Evolutionary conservation across 1,140 invertebrate species (phyloP), one percentile per base, ranked within the genome.

Genomic region (Saccostrea cuccullata): DNA sequence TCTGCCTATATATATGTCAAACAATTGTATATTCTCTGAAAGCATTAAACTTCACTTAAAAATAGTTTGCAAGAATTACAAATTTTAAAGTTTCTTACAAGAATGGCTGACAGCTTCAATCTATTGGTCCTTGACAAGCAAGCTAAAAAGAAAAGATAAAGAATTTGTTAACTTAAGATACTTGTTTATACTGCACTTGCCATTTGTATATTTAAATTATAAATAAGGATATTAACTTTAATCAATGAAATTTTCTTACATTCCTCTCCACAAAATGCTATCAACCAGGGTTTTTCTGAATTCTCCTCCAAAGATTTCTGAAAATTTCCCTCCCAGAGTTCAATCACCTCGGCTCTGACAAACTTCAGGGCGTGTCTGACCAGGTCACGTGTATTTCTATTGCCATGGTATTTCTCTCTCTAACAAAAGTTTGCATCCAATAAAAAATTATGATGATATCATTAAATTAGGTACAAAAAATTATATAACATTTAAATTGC

Each of bases 41-140:
- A 6, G 15, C 58, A 60, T 20, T 64, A n/a, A 20, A 20, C 11
- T 15, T 30, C 13, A 30, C 2, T 64, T 77, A 17, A 1, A 6
- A 2, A 20, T 64, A 64, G 5, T 20, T 64, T 64, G 58, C 58
- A 64, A 64, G 17, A 64, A 5, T 20, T 64, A 20, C 0, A 36
- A 47, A 64, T 64, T 5, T 64, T 6, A 20, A 64, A 64, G 6
- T 20, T 6, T 30, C 95, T 95, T 95, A 97, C 97, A 95, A 97
- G 95, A 91, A 96, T 96, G 5, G 96, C 96, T 85, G 96, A 96
- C 58, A 97, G 92, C 95, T 96, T 97, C 17, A 95, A 93, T 88
- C 94, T 94, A n/a, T 96, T 96, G 85, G 96, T 94, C 15, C 92
- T 90, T 77, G 95, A 95, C 55, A 96, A 95, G 93, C 96, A 97